Conservation (phyloP, 1,140 invertebrate genomes). For the Sipha flava region DNA sequence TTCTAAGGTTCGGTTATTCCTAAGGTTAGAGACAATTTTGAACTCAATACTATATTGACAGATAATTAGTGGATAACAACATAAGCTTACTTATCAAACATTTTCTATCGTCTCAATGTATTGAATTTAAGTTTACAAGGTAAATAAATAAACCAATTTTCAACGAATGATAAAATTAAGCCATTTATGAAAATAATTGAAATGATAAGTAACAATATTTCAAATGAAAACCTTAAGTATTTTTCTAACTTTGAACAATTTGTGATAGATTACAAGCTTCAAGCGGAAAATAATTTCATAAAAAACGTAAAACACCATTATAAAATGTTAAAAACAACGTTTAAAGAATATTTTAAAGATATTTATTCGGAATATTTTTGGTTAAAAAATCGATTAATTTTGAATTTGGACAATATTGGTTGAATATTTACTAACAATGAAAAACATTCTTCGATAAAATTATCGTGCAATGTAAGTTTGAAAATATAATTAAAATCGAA, state of each 20-base stretch:
- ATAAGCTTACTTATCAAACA: constrained; percentile 16
- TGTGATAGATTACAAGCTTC: too few relatives aligned
- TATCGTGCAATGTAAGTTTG: not conserved
- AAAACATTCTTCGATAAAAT: not conserved
- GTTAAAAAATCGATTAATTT: not conserved
- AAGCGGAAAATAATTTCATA: too few relatives aligned
- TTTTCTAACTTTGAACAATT: too few relatives aligned
- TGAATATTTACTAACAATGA: not conserved
- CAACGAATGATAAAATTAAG: not conserved
- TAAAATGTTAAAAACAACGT: too few relatives aligned
- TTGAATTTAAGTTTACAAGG: constrained; percentile 44
- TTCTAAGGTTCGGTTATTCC: not conserved
- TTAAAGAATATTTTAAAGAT: too few relatives aligned
- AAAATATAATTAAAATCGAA: not conserved
- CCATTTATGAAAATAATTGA: not conserved
- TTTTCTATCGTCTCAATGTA: constrained; percentile 41
- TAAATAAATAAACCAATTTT: not conserved
- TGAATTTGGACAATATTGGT: not conserved
- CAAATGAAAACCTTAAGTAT: too few relatives aligned
- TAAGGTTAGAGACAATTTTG: constrained; percentile 7
- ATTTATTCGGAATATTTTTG: too few relatives aligned
- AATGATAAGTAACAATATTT: not conserved
- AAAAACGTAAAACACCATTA: too few relatives aligned
- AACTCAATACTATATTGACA: not conserved
- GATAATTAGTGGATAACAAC: not conserved